Evolutionary conservation across 2,888 invertebrate species (phyloP).

Genomic region (Anorthoa munda): DNA sequence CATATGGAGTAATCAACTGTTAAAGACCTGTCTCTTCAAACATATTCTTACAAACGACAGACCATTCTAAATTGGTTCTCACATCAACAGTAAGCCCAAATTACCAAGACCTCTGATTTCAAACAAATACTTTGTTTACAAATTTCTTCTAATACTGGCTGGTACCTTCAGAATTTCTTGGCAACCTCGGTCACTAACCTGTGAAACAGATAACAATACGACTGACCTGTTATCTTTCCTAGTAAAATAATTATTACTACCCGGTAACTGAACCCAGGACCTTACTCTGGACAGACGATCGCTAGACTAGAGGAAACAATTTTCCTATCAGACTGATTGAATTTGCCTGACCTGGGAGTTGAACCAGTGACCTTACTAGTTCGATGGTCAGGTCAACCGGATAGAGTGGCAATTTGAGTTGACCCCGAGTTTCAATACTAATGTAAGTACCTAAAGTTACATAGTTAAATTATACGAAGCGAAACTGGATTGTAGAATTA

Average conservation of each 20-base stretch:
- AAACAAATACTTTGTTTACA: not conserved
- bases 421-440: not conserved
- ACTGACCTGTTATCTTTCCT: slow-evolving; percentile 21
- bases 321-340: slow-evolving; percentile 28
- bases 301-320: slow-evolving; percentile 26
- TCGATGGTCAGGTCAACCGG: not conserved
- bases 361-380: slow-evolving; percentile 36
- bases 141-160: not conserved
- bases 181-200: slow-evolving; percentile 32
- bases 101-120: not conserved
- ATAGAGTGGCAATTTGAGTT: not conserved
- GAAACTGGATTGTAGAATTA: not conserved
- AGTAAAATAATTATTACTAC: slow-evolving; percentile 23
- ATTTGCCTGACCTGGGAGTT: slow-evolving; percentile 13
- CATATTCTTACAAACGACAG: not conserved
- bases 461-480: not conserved
- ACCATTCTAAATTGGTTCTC: not conserved
- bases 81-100: not conserved
- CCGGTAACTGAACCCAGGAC: slow-evolving; percentile 8
- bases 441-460: too few species aligned
- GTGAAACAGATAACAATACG: slow-evolving; percentile 10
- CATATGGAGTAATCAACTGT: not conserved
- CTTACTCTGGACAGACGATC: not conserved
- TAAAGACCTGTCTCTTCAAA: not conserved
- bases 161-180: not conserved